These are phyloP conservation scores for Torymus texanus DNA, from an alignment of 2,888 invertebrate genomes.

Conservation along the genomic window DNA sequence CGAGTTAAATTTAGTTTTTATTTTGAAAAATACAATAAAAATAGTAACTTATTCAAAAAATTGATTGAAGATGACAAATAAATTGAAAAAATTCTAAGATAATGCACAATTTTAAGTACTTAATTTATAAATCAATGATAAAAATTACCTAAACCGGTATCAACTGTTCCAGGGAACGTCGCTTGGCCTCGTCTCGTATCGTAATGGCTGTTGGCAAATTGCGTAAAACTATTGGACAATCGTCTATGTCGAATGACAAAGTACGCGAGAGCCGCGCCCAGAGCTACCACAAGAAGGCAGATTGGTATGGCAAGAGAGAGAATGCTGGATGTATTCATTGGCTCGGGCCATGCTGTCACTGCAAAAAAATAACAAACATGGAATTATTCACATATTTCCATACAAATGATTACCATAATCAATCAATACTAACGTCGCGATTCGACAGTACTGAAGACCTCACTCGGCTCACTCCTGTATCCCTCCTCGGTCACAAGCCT, in stretches of 20 bases:
- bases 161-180: slow-evolving; percentile 83
- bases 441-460: slow-evolving; percentile 75
- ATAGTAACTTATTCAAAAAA: too few relatives aligned
- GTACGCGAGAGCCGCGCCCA: slow-evolving; percentile 80
- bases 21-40: too few relatives aligned
- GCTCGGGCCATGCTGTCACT: slow-evolving; percentile 62
- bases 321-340: slow-evolving; percentile 71
- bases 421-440: slow-evolving; percentile 68
- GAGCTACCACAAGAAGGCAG: slow-evolving; percentile 77
- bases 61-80: too few relatives aligned
- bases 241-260: slow-evolving; percentile 83
- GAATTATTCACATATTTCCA: not conserved
- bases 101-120: too few relatives aligned
- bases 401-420: not conserved
- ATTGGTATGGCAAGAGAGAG: slow-evolving; percentile 78
- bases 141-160: slow-evolving; percentile 79
- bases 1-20: not conserved
- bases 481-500: slow-evolving; percentile 79
- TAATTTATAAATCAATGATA: too few relatives aligned
- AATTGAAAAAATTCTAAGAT: too few relatives aligned
- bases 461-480: slow-evolving; percentile 80
- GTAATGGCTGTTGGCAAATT: slow-evolving; percentile 90
- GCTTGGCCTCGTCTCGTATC: slow-evolving; percentile 91
- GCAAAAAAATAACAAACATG: slow-evolving; percentile 42
- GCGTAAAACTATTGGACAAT: slow-evolving; percentile 85